Percentiles rank a stretch among this genome's conserved stretches.
Conservation (phyloP, 2,113 vertebrate genomes). For the Thunnus thynnus region DNA sequence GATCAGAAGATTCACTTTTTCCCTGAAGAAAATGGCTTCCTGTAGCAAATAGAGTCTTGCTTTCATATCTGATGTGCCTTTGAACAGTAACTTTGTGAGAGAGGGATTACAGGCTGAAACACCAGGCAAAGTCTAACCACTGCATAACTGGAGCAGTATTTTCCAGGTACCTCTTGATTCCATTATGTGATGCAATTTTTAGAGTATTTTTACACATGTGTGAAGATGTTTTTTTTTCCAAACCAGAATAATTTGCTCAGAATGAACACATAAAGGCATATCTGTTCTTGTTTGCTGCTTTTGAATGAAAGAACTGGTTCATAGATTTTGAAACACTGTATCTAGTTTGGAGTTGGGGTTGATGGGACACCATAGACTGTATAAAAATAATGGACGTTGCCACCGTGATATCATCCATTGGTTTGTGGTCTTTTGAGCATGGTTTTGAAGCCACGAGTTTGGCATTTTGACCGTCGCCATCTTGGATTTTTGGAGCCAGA, state of each 20-base stretch:
- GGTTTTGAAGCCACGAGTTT: too few relatives aligned
- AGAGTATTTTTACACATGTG: too few relatives aligned
- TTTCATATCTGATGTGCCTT: slow-evolving; percentile 48
- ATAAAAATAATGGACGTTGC: too few relatives aligned
- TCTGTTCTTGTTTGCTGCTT: too few relatives aligned
- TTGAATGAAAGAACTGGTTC: neutral
- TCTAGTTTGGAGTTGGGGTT: neutral
- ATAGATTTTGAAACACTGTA: neutral
- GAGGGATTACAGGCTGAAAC: neutral
- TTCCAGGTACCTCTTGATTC: neutral
- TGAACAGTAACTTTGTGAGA: slow-evolving; percentile 12
- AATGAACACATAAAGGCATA: too few relatives aligned
- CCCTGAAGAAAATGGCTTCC: neutral
- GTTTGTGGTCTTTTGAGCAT: too few relatives aligned
- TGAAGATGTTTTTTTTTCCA: too few relatives aligned
- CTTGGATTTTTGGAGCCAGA: too few relatives aligned
- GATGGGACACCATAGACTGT: neutral
- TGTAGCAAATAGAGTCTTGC: neutral
- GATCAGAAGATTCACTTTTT: neutral
- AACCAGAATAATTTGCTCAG: too few relatives aligned
- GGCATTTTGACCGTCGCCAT: too few relatives aligned
- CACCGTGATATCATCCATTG: too few relatives aligned
- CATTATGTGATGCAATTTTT: neutral
- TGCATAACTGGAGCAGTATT: neutral
- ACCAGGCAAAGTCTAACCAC: neutral